These are phyloP conservation scores for Spatula versicolor DNA, from an alignment of 2,797 vertebrate genomes.

Conservation along the genomic window DNA sequence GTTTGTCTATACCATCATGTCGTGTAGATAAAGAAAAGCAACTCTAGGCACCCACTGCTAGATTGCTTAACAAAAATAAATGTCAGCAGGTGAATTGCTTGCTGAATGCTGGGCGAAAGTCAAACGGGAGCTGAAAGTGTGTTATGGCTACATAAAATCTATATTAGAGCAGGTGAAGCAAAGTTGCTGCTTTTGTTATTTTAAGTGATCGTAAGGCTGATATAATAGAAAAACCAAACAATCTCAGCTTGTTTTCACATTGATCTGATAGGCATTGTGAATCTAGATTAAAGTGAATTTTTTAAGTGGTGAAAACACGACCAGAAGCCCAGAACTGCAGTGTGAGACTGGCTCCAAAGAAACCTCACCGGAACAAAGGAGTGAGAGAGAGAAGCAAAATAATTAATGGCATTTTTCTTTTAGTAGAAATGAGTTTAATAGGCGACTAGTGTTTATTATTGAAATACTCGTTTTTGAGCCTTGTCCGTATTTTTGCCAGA, in stretches of 20 bases:
- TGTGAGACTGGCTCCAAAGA: background rate
- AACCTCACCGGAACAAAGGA: background rate
- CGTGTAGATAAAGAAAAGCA: conserved; percentile 47
- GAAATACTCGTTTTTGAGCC: background rate
- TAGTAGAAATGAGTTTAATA: background rate
- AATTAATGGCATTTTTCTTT: background rate
- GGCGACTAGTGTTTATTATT: background rate
- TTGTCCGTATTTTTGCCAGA: background rate
- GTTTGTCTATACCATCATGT: conserved; percentile 41
- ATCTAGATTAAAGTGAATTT: background rate
- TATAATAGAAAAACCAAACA: background rate
- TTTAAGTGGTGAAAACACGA: conserved; percentile 5
- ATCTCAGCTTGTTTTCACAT: conserved; percentile 57
- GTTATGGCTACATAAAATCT: background rate
- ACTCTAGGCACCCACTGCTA: conserved; percentile 31
- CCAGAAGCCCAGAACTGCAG: background rate
- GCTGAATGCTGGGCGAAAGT: conserved; percentile 35
- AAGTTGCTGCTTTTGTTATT: conserved; percentile 67
- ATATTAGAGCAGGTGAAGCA: conserved; percentile 52
- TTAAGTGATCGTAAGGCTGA: conserved; percentile 56
- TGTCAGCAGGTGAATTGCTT: conserved; percentile 48
- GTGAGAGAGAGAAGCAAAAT: background rate
- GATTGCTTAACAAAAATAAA: conserved; percentile 60
- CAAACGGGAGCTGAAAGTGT: background rate
- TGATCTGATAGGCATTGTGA: background rate